Evolutionary conservation across 2,113 vertebrate genomes (phyloP).

Genomic region (Perca flavescens): DNA sequence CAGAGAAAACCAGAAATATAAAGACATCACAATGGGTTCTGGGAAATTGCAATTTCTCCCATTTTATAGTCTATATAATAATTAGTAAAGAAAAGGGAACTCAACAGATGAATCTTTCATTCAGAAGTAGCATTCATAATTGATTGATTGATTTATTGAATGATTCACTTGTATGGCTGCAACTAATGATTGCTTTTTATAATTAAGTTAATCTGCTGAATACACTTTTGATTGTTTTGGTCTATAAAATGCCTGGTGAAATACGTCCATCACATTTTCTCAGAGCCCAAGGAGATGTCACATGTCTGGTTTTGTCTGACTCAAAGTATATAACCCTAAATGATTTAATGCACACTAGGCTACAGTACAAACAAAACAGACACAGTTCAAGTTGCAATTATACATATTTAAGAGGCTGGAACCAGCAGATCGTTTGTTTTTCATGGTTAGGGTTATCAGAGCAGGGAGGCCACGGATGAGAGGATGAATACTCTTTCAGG

Average conservation of each 20-base stretch:
- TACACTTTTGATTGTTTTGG: not conserved
- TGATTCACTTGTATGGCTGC: not conserved
- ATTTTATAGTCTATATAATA: not conserved
- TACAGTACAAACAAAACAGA: not conserved
- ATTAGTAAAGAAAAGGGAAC: not conserved
- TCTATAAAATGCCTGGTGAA: not conserved
- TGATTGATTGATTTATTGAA: too few relatives aligned
- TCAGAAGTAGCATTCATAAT: too few relatives aligned
- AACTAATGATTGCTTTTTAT: not conserved
- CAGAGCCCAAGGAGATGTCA: not conserved
- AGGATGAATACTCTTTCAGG: too few relatives aligned
- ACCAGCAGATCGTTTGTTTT: not conserved
- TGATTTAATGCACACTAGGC: too few relatives aligned
- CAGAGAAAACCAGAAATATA: not conserved
- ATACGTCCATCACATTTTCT: not conserved
- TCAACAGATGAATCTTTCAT: not conserved
- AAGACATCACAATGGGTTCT: not conserved
- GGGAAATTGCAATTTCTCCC: not conserved
- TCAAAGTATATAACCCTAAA: not conserved
- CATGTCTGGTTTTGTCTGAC: not conserved
- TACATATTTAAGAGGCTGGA: not conserved
- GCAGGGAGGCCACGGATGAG: not conserved
- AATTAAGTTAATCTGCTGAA: not conserved
- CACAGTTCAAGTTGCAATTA: not conserved
- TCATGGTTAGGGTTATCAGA: not conserved